Conservation (phyloP, 2,888 invertebrate species). For the Drosophila tanythrix region DNA sequence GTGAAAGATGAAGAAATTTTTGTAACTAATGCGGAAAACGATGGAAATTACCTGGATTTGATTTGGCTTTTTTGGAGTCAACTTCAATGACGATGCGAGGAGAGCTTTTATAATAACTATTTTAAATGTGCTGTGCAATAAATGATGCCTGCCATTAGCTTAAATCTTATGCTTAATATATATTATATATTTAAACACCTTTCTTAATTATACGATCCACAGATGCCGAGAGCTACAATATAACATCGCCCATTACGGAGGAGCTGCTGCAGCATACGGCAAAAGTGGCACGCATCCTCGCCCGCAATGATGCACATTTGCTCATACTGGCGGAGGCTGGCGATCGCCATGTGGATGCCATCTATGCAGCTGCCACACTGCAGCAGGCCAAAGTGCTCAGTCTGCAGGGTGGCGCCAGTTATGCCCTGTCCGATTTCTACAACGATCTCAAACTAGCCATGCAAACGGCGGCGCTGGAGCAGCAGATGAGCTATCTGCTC, state of each 20-base stretch:
- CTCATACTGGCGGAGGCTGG: slow-evolving; percentile 90
- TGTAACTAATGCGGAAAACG: neutral
- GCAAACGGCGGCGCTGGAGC: slow-evolving; percentile 92
- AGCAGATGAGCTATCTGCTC: slow-evolving; percentile 91
- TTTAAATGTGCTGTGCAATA: neutral
- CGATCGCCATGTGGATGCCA: slow-evolving; percentile 91
- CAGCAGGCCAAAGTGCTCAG: slow-evolving; percentile 88
- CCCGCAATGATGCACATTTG: slow-evolving; percentile 85
- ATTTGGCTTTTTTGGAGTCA: slow-evolving; percentile 7
- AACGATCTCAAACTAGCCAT: slow-evolving; percentile 91
- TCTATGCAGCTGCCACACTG: slow-evolving; percentile 90
- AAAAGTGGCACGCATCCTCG: slow-evolving; percentile 88
- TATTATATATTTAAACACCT: neutral
- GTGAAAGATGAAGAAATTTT: neutral
- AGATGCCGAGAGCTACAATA: slow-evolving; percentile 88
- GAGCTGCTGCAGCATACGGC: slow-evolving; percentile 89
- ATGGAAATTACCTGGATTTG: neutral
- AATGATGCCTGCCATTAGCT: neutral
- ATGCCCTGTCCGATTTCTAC: slow-evolving; percentile 89
- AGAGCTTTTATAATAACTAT: neutral
- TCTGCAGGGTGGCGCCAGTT: slow-evolving; percentile 86
- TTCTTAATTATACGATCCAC: neutral
- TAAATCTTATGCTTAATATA: neutral
- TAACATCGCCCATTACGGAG: slow-evolving; percentile 88
- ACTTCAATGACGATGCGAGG: slow-evolving; percentile 51